phyloP scores from a whole-genome alignment of 2,888 invertebrate species.

The Aquatica leii region DNA sequence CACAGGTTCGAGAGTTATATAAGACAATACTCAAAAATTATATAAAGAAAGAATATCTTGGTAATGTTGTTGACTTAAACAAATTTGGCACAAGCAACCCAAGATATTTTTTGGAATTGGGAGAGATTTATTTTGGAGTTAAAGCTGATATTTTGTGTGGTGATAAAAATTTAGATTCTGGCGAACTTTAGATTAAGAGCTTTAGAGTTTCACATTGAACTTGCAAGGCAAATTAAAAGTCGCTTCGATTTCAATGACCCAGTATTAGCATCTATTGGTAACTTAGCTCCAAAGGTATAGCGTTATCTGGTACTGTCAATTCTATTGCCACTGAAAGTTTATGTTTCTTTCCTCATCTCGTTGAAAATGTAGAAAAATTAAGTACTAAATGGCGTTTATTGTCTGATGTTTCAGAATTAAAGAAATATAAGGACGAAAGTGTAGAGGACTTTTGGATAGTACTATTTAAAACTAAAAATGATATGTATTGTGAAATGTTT shows the following conservation, averaged over 20 bases:
- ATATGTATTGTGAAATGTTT: conserved; percentile 1
- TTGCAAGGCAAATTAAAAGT: neutral
- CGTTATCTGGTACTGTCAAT: neutral
- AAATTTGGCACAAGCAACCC: too few species aligned
- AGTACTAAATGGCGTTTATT: conserved; percentile 20
- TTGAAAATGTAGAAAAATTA: conserved; percentile 9
- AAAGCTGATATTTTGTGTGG: neutral
- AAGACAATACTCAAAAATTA: neutral
- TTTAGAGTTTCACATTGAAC: neutral
- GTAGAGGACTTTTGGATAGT: conserved; percentile 12
- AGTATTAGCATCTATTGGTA: neutral
- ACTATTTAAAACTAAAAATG: conserved; percentile 8
- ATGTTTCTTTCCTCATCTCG: neutral
- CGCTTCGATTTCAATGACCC: neutral
- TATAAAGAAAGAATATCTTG: too few species aligned
- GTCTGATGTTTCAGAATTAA: neutral
- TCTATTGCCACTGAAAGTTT: neutral
- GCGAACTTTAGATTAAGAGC: neutral
- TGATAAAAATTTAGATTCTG: neutral
- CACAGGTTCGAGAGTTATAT: neutral
- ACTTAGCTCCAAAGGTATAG: neutral
- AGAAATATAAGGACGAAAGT: neutral
- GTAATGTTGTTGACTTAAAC: neutral
- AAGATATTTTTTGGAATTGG: neutral
- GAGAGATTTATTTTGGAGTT: neutral